Conservation (phyloP, 2,888 invertebrate genomes). For the Amphimallon solstitiale region DNA sequence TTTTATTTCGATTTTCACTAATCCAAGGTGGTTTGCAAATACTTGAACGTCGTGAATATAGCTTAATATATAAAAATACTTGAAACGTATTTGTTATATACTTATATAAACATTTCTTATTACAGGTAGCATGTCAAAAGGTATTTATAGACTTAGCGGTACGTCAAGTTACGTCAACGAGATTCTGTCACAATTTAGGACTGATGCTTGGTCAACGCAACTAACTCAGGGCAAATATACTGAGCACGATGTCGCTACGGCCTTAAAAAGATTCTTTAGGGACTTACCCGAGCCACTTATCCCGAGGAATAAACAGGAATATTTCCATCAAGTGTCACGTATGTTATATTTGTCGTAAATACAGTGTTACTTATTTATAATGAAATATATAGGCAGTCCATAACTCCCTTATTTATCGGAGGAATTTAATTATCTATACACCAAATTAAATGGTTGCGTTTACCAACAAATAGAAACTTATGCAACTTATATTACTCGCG, state of each 20-base stretch:
- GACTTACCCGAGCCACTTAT: conserved; percentile 86
- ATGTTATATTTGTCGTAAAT: conserved; percentile 49
- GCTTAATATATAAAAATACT: no score
- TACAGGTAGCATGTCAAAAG: conserved; percentile 83
- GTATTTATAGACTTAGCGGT: conserved; percentile 88
- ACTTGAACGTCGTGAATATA: no score
- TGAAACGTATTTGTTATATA: no score
- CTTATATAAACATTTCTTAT: background rate
- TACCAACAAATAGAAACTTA: no score
- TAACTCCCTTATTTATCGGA: no score
- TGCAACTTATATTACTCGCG: no score
- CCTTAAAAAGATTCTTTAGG: conserved; percentile 88
- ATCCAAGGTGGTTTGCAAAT: no score
- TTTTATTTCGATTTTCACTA: no score
- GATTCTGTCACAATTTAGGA: conserved; percentile 78
- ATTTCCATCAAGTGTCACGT: conserved; percentile 76
- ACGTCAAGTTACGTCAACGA: conserved; percentile 78
- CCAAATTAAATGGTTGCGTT: no score
- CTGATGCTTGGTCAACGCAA: conserved; percentile 87
- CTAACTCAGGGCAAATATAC: conserved; percentile 79
- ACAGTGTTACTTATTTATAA: no score
- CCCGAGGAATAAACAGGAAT: conserved; percentile 75
- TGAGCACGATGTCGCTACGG: conserved; percentile 90
- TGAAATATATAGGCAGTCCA: no score
- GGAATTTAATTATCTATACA: no score